Base-by-base conservation (phyloP, 23 tunicate species). In the Halocynthia roretzi region DNA sequence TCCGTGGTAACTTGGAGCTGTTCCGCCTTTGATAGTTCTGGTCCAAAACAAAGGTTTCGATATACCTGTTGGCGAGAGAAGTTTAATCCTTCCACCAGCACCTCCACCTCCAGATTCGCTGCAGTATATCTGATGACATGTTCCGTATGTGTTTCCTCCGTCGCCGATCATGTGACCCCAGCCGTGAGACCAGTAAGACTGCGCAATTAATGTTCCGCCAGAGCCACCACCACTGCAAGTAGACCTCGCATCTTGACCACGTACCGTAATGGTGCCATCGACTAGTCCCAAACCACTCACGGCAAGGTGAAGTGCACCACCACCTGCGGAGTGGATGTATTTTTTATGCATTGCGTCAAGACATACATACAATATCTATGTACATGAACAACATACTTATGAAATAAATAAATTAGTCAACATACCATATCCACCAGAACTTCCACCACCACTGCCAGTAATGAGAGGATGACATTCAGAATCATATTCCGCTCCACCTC, bases 11-110 rank as follows among this genome's bases (percentile, higher is more conserved):
- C 52, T 8, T 12, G 80, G 50, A 52, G 67, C 40, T 6, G 67
- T 51, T 14, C 80, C 80, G 8, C 80, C 80, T 7, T 15, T 7
- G 44, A 76, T 68, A n/a, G 52, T 56, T 15, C 80, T 54, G 52
- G 49, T 51, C 80, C 80, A 76, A 68, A 76, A 76, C 10, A 76
- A 53, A 14, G 80, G 80, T 76, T 76, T 76, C 44, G 80, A 68
- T 49, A 76, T 56, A 10, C 80, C 68, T 40, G 65, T 31, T 14
- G 62, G 80, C 7, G 80, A 76, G 9, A 51, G 61, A 6, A 68
- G 60, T 53, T 76, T 76, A 0, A 76, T 22, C 6, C 80, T 54
- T 54, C 80, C 80, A 6, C 80, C 80, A 11, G 68, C 80, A 10
- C 80, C 80, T 11, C 80, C 80, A 56, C 80, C 80, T 17, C 80